Evolutionary conservation across 2,113 vertebrate species (phyloP).

Genomic region (Polyodon spathula): DNA sequence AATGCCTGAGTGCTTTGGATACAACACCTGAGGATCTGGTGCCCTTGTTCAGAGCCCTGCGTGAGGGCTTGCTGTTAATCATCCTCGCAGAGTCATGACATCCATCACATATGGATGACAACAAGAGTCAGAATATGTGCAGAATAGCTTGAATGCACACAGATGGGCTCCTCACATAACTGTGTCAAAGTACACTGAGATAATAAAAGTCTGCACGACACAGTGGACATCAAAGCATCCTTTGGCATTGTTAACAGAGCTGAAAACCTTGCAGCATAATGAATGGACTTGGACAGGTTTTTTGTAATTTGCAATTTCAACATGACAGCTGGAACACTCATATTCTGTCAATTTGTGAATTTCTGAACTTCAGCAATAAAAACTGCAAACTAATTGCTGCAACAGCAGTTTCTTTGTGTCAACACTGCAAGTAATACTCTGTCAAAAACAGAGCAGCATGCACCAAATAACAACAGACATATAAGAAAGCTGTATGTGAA

Average conservation of each 20-base stretch:
- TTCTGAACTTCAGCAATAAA: slow-evolving; percentile 22
- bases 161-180: neutral
- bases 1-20: neutral
- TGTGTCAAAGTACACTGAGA: neutral
- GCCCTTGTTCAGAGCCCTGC: neutral
- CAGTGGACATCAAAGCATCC: neutral
- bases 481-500: too few species aligned
- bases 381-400: slow-evolving; percentile 15
- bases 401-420: too few species aligned
- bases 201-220: too few species aligned
- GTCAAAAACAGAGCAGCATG: too few species aligned
- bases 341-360: neutral
- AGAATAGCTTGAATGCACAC: neutral
- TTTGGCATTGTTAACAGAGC: neutral
- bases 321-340: neutral
- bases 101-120: neutral
- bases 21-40: neutral
- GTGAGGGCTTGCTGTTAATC: neutral
- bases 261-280: neutral
- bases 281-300: neutral
- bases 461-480: too few species aligned
- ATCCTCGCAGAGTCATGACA: neutral
- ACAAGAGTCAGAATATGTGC: neutral
- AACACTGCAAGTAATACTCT: too few species aligned
- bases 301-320: neutral